phyloP scores from a whole-genome alignment of 1,140 invertebrate genomes.

The Drosophila paulistorum region DNA sequence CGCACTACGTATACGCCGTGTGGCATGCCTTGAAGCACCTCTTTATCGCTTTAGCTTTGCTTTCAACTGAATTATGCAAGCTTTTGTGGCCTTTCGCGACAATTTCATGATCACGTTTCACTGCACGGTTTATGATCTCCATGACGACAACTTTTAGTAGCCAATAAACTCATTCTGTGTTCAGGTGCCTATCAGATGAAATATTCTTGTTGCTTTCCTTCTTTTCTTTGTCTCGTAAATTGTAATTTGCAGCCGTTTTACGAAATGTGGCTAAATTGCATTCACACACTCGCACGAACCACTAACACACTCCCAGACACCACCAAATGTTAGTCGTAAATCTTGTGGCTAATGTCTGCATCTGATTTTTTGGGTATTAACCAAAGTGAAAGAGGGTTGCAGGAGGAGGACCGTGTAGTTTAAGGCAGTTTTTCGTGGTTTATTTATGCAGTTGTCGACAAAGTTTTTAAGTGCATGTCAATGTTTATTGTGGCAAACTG shows the following conservation, averaged over 20 bases:
- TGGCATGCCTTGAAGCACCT: not conserved
- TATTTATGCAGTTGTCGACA: constrained; percentile 53
- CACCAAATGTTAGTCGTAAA: constrained; percentile 38
- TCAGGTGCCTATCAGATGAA: constrained; percentile 33
- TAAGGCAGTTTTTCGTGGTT: constrained; percentile 20
- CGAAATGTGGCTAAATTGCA: constrained; percentile 45
- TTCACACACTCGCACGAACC: constrained; percentile 4
- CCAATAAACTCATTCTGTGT: constrained; percentile 30
- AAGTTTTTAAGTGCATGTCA: constrained; percentile 70
- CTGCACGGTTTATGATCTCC: constrained; percentile 24
- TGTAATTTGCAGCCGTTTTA: constrained; percentile 51
- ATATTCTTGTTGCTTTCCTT: constrained; percentile 16
- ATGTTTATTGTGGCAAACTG: constrained; percentile 58
- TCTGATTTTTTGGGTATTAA: constrained; percentile 31
- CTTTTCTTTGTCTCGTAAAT: constrained; percentile 32
- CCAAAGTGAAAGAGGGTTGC: not conserved
- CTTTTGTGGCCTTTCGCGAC: constrained; percentile 28
- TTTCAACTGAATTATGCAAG: constrained; percentile 35
- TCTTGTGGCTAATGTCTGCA: constrained; percentile 40
- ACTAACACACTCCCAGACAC: not conserved
- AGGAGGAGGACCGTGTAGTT: not conserved
- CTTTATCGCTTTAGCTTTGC: constrained; percentile 3
- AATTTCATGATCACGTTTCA: constrained; percentile 21
- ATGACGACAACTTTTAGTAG: constrained; percentile 30
- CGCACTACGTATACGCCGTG: constrained; percentile 23